A percentile compares a stretch with the other conserved stretches of the same genome.
These are phyloP conservation scores for Apodemus agrarius DNA, from an alignment of 2,797 vertebrate genomes.

Conservation along the genomic window DNA sequence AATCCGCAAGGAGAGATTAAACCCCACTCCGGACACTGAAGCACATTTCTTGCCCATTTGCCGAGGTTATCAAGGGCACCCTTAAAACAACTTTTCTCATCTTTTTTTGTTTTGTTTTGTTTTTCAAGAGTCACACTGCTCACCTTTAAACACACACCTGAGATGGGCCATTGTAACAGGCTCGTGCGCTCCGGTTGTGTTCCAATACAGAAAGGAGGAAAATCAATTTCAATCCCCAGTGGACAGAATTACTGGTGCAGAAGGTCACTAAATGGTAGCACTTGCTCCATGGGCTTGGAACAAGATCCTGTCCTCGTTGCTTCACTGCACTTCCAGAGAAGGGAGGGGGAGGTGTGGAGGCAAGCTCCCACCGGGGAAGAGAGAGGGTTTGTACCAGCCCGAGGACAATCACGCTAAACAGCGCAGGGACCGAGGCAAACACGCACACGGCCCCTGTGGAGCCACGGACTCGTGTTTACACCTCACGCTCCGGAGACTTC, in stretches of 20 bases:
- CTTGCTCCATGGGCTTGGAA: conserved; percentile 60
- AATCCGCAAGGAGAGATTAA: not conserved
- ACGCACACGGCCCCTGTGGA: rapidly evolving
- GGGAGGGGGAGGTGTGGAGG: not conserved
- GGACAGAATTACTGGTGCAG: conserved; percentile 58
- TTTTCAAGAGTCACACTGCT: conserved; percentile 35
- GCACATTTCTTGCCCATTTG: conserved; percentile 28
- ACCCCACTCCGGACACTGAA: conserved; percentile 38
- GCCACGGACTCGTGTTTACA: not conserved
- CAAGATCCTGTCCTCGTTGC: not conserved
- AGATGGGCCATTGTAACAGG: not conserved
- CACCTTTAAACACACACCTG: conserved; percentile 67
- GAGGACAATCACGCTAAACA: not conserved
- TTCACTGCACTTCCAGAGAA: rapidly evolving
- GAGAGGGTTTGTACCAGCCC: not conserved
- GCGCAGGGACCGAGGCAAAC: not conserved
- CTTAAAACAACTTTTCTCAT: conserved; percentile 44
- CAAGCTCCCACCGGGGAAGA: rapidly evolving
- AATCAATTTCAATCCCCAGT: conserved; percentile 76
- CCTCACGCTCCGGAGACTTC: conserved; percentile 68
- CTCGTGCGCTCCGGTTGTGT: not conserved
- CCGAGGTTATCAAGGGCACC: not conserved
- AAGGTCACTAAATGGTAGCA: conserved; percentile 77
- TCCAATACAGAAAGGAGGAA: conserved; percentile 60
- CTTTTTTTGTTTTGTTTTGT: conserved; percentile 42